Evolutionary conservation across 2,797 vertebrate genomes (phyloP).

Genomic region (Chelonia mydas): DNA sequence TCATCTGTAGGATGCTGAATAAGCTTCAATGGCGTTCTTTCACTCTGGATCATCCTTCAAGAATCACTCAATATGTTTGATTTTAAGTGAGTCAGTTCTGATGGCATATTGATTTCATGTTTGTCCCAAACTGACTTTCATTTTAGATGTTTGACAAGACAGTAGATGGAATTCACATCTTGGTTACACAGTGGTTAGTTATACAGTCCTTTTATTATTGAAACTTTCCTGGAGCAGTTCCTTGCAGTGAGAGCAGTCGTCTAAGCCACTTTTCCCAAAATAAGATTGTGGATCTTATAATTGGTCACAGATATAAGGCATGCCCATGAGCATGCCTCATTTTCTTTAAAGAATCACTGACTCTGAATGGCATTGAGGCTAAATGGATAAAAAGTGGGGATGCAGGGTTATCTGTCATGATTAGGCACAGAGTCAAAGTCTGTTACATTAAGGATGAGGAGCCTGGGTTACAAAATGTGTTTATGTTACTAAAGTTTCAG

Average conservation of each 20-base stretch:
- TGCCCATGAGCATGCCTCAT: not conserved
- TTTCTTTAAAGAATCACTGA: not conserved
- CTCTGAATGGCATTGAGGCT: not conserved
- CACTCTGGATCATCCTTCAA: not conserved
- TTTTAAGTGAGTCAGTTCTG: not conserved
- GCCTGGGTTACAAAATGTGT: conserved; percentile 4
- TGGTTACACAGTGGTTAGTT: not conserved
- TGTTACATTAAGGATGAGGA: not conserved
- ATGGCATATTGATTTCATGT: not conserved
- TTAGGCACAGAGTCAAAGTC: not conserved
- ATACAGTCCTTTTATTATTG: not conserved
- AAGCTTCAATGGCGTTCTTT: not conserved
- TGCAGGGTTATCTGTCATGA: not conserved
- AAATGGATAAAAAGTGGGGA: not conserved
- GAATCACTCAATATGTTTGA: not conserved
- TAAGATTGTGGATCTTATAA: not conserved
- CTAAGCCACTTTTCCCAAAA: not conserved
- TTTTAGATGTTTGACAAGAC: not conserved
- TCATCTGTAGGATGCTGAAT: not conserved
- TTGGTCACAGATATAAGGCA: not conserved
- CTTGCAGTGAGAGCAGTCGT: not conserved
- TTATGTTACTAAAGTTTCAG: conserved; percentile 35
- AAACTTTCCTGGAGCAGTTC: not conserved
- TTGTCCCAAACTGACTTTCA: not conserved
- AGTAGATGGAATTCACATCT: not conserved